Percentiles rank a stretch among this genome's conserved stretches.
Conservation (phyloP, 2,888 invertebrate genomes). For the Leptopilina drosophilae region DNA sequence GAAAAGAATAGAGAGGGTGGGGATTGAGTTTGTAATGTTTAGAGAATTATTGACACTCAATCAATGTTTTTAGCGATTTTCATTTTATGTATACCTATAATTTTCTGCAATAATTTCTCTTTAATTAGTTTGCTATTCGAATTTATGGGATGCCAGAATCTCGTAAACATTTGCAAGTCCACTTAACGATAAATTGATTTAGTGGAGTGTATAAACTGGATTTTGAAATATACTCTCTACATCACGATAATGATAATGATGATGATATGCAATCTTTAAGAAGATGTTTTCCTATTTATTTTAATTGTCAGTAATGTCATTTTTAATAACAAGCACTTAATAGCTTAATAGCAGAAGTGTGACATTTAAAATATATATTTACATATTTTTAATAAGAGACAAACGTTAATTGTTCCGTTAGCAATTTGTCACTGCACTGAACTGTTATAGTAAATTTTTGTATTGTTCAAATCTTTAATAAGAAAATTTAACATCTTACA, state of each 20-base stretch:
- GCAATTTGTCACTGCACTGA: too few species aligned
- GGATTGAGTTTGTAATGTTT: not conserved
- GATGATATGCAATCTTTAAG: not conserved
- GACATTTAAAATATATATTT: not conserved
- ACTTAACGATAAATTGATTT: conserved; percentile 26
- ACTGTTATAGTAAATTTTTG: too few species aligned
- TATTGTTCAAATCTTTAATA: too few species aligned
- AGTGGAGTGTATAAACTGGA: conserved; percentile 3
- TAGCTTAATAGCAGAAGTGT: conserved; percentile 9
- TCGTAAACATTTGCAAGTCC: not conserved
- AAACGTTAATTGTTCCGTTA: too few species aligned
- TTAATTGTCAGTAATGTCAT: not conserved
- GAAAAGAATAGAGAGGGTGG: not conserved
- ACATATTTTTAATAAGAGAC: not conserved
- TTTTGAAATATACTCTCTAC: not conserved
- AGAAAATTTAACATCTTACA: too few species aligned
- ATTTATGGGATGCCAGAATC: conserved; percentile 5
- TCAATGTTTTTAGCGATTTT: not conserved
- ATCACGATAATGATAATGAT: not conserved
- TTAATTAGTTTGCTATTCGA: not conserved
- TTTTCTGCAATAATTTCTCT: conserved; percentile 11
- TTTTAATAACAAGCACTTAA: conserved; percentile 11
- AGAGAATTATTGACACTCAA: not conserved
- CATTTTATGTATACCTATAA: not conserved
- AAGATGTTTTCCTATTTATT: conserved; percentile 6